Base-by-base conservation (phyloP, 2,888 invertebrate species). In the Cistogaster globosa region DNA sequence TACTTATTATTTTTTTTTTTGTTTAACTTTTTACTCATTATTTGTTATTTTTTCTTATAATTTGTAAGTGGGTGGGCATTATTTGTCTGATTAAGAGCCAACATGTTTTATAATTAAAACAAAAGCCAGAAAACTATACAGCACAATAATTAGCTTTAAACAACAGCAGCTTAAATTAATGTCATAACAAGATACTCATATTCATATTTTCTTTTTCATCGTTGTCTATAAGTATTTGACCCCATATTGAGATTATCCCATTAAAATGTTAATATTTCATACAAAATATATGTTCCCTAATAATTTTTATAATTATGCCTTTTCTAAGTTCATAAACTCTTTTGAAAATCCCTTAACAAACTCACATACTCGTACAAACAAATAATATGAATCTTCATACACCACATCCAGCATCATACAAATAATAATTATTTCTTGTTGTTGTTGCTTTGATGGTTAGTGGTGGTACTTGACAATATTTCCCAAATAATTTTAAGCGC, bases 241-340 rank as follows among this genome's bases (percentile, higher is more conserved):
- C 84, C 84, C 84, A 78, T 85, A 69, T 85, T 65, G 85, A 71
- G 85, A 75, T 60, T 71, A 60, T 65, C 51, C 58, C 81, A 84
- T 84, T 81, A 81, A 77, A 68, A 72, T 71, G 22, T 88, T 88
- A 89, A 88, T 87, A 85, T 88, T 86, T 82, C 72, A 84, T 75
- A 16, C 9, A 48, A 87, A 87, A 88, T 87, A 88, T 88, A 87
- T 87, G 87, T 83, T 87, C 77, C 88, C 88, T 87, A 87, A 90
- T 90, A 88, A 89, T 89, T 88, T 90, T 89, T 88, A 89, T 90
- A 87, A 88, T 89, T 88, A 88, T 89, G 90, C 88, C 88, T 90
- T 84, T 74, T 32, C 74, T 60, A 82, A 81, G 82, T 85, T 78
- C 81, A 85, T 78, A 78, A 84, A 78, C 76, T 65, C 38, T 57